Evolutionary conservation across 2,888 invertebrate genomes (phyloP).

Genomic region (Stictocephala bisonia): DNA sequence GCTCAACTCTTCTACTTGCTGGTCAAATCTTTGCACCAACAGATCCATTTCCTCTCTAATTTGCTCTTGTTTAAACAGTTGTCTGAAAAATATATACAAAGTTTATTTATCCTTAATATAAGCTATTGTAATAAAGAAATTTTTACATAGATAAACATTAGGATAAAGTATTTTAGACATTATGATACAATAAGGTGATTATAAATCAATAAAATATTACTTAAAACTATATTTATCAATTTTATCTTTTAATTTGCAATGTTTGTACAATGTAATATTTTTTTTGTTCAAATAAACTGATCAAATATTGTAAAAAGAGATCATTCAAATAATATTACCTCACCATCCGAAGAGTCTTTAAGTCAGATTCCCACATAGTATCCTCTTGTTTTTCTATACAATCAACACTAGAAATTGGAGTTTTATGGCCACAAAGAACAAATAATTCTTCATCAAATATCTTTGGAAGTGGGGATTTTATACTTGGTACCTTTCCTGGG

Average conservation of each 20-base stretch:
- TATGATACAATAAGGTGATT: no score
- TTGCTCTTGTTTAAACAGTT: slow-evolving; percentile 40
- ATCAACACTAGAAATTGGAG: background rate
- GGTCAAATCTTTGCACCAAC: slow-evolving; percentile 23
- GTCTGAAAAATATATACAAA: slow-evolving; percentile 37
- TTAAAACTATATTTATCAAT: no score
- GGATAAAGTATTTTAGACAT: no score
- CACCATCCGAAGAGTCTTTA: background rate
- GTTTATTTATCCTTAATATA: no score
- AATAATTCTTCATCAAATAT: slow-evolving; percentile 23
- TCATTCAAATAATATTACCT: slow-evolving; percentile 23
- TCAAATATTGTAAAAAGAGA: slow-evolving; percentile 39
- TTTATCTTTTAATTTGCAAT: no score
- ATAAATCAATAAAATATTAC: no score
- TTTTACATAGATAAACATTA: no score
- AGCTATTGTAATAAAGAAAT: no score
- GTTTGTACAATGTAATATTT: no score
- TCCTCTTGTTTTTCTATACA: background rate
- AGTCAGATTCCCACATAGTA: background rate
- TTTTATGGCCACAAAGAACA: background rate
- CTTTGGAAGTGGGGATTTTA: no score
- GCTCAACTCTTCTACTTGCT: slow-evolving; percentile 35
- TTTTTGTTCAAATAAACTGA: no score
- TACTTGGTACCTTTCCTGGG: no score
- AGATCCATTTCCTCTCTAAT: slow-evolving; percentile 30